Base-by-base conservation (phyloP, 2,113 vertebrate species). In the Apodemus speciosus region DNA sequence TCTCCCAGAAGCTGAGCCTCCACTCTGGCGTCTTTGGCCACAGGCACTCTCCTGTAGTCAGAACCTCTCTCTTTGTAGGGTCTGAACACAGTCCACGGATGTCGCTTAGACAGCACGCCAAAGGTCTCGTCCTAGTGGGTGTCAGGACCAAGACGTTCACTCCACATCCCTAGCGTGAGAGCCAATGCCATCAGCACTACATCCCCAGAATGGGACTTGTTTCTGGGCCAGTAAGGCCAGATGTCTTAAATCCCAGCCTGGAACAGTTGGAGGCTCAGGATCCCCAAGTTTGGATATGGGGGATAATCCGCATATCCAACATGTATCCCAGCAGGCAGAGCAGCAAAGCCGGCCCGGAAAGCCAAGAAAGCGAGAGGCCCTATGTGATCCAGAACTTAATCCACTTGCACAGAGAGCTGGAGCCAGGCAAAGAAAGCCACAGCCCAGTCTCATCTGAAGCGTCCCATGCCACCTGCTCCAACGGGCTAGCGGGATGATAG, bases 371-470 rank as follows among this genome's bases (percentile, higher is more conserved):
- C 2, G 35, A 79, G 80, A 86, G 60, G 40, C 51, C 91, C 4
- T 23, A 5, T 69, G 71, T 64, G 4, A 69, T 84, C 64, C 80
- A 91, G 71, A 87, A 64, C 35, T 92, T 88, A 90, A 88, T 81
- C 92, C 68, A 85, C 53, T 72, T 73, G 77, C 85, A 53, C 38
- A 89, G 87, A 81, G 49, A 53, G 25, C 25, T 27, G 25, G 69
- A 83, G 43, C 88, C 68, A 49, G 35, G 27, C 89, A 81, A 46
- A 89, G 93, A 80, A 89, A 85, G 53, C 25, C 20, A 81, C 21
- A 49, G 49, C 76, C 53, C 71, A n/a, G 11, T 15, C 32, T 64
- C 58, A 88, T 75, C 51, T 64, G 84, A 83, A 62, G 91, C 76
- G 71, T 85, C 85, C 3, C 0, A 8, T 9, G 56, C 66, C 88